Conservation (phyloP, 2,113 vertebrate species). For the Merops nubicus region DNA sequence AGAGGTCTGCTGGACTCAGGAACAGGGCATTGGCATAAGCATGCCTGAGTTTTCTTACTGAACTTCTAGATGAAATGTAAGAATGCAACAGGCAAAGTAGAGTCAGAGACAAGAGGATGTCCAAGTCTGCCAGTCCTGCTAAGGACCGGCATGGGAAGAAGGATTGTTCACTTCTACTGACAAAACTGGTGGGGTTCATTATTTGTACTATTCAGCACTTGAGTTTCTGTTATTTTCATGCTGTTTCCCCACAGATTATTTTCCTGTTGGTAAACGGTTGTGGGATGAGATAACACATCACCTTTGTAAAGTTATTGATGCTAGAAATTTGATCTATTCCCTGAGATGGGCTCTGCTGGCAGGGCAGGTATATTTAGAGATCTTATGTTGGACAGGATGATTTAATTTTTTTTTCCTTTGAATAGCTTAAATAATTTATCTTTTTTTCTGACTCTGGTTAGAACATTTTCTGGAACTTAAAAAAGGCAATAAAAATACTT, state of each 20-base stretch:
- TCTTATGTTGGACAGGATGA: neutral
- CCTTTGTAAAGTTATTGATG: neutral
- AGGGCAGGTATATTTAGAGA: neutral
- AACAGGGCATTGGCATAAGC: neutral
- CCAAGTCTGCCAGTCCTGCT: neutral
- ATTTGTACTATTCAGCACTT: neutral
- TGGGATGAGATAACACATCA: neutral
- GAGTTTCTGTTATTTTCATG: neutral
- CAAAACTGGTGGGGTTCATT: neutral
- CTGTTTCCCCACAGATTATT: neutral
- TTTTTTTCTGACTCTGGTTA: neutral
- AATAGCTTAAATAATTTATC: slow-evolving; percentile 23
- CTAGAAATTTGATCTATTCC: neutral
- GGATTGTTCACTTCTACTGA: neutral
- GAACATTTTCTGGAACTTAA: slow-evolving; percentile 2
- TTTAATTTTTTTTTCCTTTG: neutral
- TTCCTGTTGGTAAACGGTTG: neutral
- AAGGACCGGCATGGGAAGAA: neutral
- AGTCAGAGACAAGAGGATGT: neutral
- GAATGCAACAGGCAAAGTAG: neutral
- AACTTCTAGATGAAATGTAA: neutral
- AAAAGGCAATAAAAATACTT: slow-evolving; percentile 10
- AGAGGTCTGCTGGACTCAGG: neutral
- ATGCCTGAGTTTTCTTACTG: neutral
- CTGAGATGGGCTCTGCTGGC: neutral